These are phyloP conservation scores for Anas capensis DNA, from an alignment of 2,797 vertebrate genomes.

Conservation along the genomic window DNA sequence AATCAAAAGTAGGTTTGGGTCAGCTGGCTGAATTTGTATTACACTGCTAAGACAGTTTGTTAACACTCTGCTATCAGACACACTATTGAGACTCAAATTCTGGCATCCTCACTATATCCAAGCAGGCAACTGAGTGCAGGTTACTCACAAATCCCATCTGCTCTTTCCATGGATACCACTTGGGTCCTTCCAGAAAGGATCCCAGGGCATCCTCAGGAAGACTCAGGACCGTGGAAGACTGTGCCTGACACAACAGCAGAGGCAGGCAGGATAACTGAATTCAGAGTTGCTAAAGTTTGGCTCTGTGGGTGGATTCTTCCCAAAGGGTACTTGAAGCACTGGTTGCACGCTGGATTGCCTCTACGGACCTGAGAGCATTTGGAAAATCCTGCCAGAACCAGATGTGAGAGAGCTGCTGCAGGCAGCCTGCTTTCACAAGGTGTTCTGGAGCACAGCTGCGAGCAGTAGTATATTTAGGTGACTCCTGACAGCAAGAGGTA, in stretches of 20 bases:
- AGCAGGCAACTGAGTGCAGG: neutral
- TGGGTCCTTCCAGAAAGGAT: neutral
- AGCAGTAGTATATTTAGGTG: neutral
- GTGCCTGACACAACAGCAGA: neutral
- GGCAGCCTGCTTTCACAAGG: neutral
- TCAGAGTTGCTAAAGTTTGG: neutral
- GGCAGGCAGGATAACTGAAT: neutral
- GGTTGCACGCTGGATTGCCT: neutral
- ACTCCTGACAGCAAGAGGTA: neutral
- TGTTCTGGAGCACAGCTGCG: neutral
- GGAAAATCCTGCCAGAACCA: neutral
- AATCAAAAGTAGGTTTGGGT: constrained; percentile 16
- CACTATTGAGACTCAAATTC: neutral
- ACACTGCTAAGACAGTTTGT: neutral
- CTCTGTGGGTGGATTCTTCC: neutral
- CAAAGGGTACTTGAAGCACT: neutral
- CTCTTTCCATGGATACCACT: neutral
- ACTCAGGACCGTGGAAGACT: neutral
- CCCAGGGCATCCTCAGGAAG: neutral
- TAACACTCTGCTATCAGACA: neutral
- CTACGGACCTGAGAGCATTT: neutral
- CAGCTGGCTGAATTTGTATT: neutral
- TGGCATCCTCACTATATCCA: neutral
- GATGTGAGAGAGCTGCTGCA: neutral
- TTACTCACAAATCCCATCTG: neutral